phyloP scores from a whole-genome alignment of 2,888 invertebrate genomes.

The Eupithecia abbreviata region DNA sequence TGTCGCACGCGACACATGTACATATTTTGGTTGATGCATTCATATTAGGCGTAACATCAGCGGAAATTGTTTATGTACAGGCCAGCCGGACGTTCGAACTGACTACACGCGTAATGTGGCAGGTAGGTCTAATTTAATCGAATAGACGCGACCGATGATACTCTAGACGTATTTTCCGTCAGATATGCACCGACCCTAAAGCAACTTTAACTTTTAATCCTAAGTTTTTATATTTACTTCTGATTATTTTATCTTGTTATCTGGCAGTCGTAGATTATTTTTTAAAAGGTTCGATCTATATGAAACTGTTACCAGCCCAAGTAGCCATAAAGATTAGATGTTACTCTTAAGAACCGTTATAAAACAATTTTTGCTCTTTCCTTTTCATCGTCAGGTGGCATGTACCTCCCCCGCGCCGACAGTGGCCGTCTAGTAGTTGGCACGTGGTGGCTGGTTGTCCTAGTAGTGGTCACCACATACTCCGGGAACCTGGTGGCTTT shows the following conservation, averaged over 20 bases:
- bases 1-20: too few species aligned
- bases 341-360: not conserved
- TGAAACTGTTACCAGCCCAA: not conserved
- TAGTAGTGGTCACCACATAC: slow-evolving; percentile 95
- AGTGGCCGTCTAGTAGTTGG: slow-evolving; percentile 94
- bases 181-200: too few species aligned
- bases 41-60: too few species aligned
- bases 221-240: not conserved
- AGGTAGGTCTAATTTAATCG: too few species aligned
- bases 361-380: not conserved
- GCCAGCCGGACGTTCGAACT: too few species aligned
- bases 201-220: not conserved
- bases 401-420: slow-evolving; percentile 92
- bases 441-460: slow-evolving; percentile 96
- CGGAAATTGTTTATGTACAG: too few species aligned
- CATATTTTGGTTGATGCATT: too few species aligned
- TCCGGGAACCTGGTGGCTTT: slow-evolving; percentile 96
- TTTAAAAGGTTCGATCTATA: not conserved
- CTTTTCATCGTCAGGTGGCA: slow-evolving; percentile 86
- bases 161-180: too few species aligned
- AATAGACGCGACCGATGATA: too few species aligned
- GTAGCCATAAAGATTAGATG: not conserved
- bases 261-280: not conserved
- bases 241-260: not conserved
- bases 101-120: too few species aligned